Evolutionary conservation across 2,797 vertebrate species (phyloP).

Genomic region (Phataginus tricuspis): DNA sequence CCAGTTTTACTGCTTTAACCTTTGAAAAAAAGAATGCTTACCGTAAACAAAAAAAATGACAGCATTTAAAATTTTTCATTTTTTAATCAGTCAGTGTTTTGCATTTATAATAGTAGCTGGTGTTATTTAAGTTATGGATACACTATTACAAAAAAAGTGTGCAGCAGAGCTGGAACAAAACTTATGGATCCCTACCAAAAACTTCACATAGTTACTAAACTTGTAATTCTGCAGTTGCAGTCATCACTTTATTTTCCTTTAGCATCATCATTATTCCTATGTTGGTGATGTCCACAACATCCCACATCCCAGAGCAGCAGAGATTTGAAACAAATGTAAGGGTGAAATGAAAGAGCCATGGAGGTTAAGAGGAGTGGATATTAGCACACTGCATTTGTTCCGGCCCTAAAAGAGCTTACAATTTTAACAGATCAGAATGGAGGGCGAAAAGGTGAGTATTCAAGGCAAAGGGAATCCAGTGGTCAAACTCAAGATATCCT

Average conservation of each 20-base stretch:
- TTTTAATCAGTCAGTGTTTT: background rate
- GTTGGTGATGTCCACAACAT: background rate
- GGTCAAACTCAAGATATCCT: background rate
- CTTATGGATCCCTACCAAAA: background rate
- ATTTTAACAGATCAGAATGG: background rate
- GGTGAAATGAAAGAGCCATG: background rate
- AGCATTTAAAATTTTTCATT: background rate
- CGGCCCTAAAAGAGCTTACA: background rate
- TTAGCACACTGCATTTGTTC: background rate
- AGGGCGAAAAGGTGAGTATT: background rate
- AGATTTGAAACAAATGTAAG: background rate
- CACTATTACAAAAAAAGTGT: background rate
- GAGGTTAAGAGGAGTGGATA: background rate
- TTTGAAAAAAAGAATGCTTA: slow-evolving; percentile 82
- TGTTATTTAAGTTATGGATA: background rate
- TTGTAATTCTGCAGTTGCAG: background rate
- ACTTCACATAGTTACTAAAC: background rate
- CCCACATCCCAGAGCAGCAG: background rate
- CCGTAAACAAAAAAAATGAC: slow-evolving; percentile 43
- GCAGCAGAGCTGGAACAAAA: slow-evolving; percentile 2
- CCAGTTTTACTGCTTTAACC: slow-evolving; percentile 96
- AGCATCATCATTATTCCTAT: background rate
- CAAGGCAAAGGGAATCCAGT: background rate
- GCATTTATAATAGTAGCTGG: slow-evolving; percentile 10
- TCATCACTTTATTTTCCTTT: background rate